Evolutionary conservation across 2,888 invertebrate species (phyloP).

Genomic region (Lapara coniferarum): DNA sequence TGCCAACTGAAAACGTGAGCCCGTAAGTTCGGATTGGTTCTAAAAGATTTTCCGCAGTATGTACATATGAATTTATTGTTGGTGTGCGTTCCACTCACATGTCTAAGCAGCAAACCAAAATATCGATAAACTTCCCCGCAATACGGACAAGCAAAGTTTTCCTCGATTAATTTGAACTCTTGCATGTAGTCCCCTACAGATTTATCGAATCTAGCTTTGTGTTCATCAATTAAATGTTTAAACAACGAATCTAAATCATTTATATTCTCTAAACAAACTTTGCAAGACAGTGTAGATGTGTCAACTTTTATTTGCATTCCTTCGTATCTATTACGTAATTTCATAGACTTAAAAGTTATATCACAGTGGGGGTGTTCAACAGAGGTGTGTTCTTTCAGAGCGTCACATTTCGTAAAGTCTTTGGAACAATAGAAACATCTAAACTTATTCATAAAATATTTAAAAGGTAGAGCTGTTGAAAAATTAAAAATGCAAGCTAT

Average conservation of each 20-base stretch:
- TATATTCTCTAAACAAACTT: conserved; percentile 33
- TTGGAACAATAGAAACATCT: conserved; percentile 72
- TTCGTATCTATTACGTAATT: conserved; percentile 59
- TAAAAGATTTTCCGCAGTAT: conserved; percentile 62
- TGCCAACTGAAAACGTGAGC: conserved; percentile 59
- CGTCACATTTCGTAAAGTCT: conserved; percentile 62
- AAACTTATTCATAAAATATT: conserved; percentile 64
- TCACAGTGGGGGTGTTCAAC: conserved; percentile 65
- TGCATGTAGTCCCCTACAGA: conserved; percentile 53
- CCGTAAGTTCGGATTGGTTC: conserved; percentile 62
- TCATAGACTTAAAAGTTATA: conserved; percentile 60
- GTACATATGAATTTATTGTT: conserved; percentile 65
- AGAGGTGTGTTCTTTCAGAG: conserved; percentile 61
- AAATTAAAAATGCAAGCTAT: conserved; percentile 66
- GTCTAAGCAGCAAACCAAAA: conserved; percentile 60
- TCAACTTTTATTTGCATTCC: conserved; percentile 68
- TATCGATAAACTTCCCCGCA: conserved; percentile 59
- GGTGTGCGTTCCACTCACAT: conserved; percentile 58
- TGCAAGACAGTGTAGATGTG: conserved; percentile 51
- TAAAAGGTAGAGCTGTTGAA: conserved; percentile 70
- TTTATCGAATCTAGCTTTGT: conserved; percentile 55
- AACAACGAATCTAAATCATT: conserved; percentile 30
- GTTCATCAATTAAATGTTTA: conserved; percentile 35
- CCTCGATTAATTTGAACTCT: conserved; percentile 57
- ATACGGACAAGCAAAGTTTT: conserved; percentile 61